These are phyloP conservation scores for Eurystomus glaucurus DNA, from an alignment of 2,797 vertebrate genomes.

Conservation along the genomic window DNA sequence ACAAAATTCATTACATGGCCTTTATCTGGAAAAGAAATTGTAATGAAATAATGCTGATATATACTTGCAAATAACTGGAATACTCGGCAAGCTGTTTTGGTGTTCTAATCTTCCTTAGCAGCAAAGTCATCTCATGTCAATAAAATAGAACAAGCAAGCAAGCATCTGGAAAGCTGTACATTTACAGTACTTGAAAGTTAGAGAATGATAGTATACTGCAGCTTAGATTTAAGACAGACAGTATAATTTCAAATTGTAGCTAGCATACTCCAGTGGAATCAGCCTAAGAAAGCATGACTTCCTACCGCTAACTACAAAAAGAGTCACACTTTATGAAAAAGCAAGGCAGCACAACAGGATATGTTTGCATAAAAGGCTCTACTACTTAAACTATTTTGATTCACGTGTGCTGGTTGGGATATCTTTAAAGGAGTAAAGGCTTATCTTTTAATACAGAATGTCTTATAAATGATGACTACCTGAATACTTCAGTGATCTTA, in stretches of 20 bases:
- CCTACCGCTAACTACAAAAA: conserved; percentile 14
- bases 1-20: neutral
- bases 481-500: conserved; percentile 68
- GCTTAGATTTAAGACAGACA: conserved; percentile 15
- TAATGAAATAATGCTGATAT: neutral
- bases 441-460: conserved; percentile 72
- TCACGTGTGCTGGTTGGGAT: conserved; percentile 49
- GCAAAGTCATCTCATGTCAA: neutral
- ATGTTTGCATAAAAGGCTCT: conserved; percentile 48
- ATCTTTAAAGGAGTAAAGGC: conserved; percentile 65
- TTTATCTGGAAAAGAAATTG: neutral
- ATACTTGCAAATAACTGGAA: neutral
- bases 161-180: neutral
- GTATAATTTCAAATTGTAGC: conserved; percentile 1
- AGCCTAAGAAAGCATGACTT: conserved; percentile 6
- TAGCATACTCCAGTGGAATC: neutral
- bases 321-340: conserved; percentile 58
- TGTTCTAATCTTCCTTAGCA: neutral
- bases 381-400: conserved; percentile 62
- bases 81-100: neutral
- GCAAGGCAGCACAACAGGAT: conserved; percentile 40
- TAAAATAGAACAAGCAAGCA: conserved; percentile 13
- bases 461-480: conserved; percentile 66
- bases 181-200: conserved; percentile 20
- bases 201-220: neutral